phyloP scores from a whole-genome alignment of 2,113 vertebrate genomes.

The Hippoglossus stenolepis region DNA sequence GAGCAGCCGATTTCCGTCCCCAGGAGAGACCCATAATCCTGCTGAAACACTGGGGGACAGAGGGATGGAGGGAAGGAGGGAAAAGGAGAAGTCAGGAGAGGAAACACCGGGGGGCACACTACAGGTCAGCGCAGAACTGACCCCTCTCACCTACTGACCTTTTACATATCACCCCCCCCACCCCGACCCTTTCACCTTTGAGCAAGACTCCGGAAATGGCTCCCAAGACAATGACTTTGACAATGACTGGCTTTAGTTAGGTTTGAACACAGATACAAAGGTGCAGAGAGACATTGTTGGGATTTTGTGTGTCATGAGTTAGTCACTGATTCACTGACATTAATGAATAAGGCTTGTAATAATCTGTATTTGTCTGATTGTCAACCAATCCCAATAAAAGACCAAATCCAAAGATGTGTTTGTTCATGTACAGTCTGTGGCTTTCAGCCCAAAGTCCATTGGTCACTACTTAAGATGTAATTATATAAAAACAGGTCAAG shows the following conservation, averaged over 20 bases:
- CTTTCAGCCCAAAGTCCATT: too few species aligned
- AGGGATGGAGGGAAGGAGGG: slow-evolving; percentile 23
- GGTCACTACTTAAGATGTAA: too few species aligned
- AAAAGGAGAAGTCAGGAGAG: slow-evolving; percentile 40
- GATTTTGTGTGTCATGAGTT: neutral
- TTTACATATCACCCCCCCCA: slow-evolving; percentile 12
- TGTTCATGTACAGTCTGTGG: too few species aligned
- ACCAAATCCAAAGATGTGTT: too few species aligned
- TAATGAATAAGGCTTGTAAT: too few species aligned
- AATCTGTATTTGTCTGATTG: too few species aligned
- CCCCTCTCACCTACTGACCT: slow-evolving; percentile 52
- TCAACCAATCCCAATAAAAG: neutral
- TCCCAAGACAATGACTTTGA: slow-evolving; percentile 52
- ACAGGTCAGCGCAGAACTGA: slow-evolving; percentile 43
- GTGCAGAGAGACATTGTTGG: neutral
- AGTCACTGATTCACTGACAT: neutral
- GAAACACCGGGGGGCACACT: slow-evolving; percentile 1
- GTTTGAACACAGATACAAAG: too few species aligned
- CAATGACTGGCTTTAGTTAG: neutral
- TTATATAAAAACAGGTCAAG: too few species aligned
- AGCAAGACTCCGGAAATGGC: slow-evolving; percentile 41
- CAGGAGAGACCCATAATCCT: slow-evolving; percentile 86
- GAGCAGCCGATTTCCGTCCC: slow-evolving; percentile 87
- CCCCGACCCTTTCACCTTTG: slow-evolving; percentile 38
- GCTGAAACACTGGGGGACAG: slow-evolving; percentile 82